These are phyloP conservation scores for Enhydra lutris DNA, from an alignment of 2,113 vertebrate genomes.

Conservation along the genomic window DNA sequence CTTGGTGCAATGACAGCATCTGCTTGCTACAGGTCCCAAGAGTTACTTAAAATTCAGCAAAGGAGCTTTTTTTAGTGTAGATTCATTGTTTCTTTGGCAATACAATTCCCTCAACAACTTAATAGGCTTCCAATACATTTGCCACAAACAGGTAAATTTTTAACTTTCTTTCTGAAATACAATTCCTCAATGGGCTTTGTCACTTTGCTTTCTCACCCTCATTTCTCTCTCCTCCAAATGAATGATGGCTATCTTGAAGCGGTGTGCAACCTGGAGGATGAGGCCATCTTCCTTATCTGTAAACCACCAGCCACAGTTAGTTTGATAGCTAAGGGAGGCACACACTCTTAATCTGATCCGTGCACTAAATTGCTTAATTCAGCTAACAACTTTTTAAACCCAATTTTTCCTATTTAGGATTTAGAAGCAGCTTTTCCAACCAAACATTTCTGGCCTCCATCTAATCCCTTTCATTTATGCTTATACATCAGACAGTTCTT, in stretches of 20 bases:
- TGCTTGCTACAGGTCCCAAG: background rate
- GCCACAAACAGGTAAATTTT: background rate
- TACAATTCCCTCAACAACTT: constrained; percentile 12
- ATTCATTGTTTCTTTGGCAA: background rate
- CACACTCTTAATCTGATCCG: background rate
- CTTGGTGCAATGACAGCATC: background rate
- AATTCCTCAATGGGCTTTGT: background rate
- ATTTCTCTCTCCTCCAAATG: background rate
- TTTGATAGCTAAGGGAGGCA: background rate
- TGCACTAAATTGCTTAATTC: background rate
- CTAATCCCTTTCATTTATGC: background rate
- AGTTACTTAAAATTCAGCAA: background rate
- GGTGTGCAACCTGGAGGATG: background rate
- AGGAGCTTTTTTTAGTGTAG: background rate
- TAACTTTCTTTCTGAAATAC: background rate
- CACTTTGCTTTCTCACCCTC: background rate
- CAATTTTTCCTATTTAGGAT: background rate
- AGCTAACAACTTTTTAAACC: background rate
- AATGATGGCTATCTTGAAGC: background rate
- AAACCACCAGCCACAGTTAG: background rate
- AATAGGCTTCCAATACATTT: constrained; percentile 18
- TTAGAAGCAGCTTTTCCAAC: constrained; percentile 33
- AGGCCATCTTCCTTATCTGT: constrained; percentile 23
- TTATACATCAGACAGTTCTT: background rate
- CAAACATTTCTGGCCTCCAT: background rate